Percentiles rank a stretch among this genome's conserved stretches.
Evolutionary conservation across 2,888 invertebrate species (phyloP).

Genomic region (Asteroscopus sphinx): DNA sequence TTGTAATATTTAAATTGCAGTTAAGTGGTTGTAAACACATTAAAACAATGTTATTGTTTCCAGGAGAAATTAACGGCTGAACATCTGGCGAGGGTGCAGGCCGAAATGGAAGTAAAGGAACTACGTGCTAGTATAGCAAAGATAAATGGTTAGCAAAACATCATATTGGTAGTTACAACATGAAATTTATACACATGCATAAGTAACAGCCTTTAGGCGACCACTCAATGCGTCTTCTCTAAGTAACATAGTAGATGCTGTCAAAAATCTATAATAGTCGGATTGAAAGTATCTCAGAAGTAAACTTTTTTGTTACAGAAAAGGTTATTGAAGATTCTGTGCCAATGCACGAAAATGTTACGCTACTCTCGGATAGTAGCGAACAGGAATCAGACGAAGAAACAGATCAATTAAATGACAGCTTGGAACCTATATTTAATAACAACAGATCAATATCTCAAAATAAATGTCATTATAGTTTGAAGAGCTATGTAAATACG

Average conservation of each 20-base stretch:
- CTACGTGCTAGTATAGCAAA: slow-evolving; percentile 78
- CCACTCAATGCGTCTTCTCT: too few species aligned
- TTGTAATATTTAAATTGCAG: neutral
- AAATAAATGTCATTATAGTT: slow-evolving; percentile 31
- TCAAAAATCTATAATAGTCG: too few species aligned
- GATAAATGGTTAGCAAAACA: slow-evolving; percentile 70
- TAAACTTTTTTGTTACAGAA: slow-evolving; percentile 68
- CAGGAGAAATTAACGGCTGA: slow-evolving; percentile 77
- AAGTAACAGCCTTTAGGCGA: too few species aligned
- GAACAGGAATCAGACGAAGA: slow-evolving; percentile 69
- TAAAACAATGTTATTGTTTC: neutral
- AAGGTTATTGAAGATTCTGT: slow-evolving; percentile 64
- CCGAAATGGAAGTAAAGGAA: slow-evolving; percentile 77
- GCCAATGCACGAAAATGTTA: slow-evolving; percentile 59
- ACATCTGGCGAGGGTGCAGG: slow-evolving; percentile 68
- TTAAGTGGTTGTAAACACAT: neutral
- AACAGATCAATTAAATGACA: slow-evolving; percentile 72
- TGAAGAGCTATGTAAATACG: slow-evolving; percentile 23
- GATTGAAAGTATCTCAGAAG: neutral
- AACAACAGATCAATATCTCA: slow-evolving; percentile 65
- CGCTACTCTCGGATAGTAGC: slow-evolving; percentile 69
- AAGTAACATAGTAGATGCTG: too few species aligned
- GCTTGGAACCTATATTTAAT: slow-evolving; percentile 78
- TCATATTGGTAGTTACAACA: neutral
- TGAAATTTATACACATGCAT: neutral